Base-by-base conservation (phyloP, 2,888 invertebrate genomes). In the Trichopoda pennipes region DNA sequence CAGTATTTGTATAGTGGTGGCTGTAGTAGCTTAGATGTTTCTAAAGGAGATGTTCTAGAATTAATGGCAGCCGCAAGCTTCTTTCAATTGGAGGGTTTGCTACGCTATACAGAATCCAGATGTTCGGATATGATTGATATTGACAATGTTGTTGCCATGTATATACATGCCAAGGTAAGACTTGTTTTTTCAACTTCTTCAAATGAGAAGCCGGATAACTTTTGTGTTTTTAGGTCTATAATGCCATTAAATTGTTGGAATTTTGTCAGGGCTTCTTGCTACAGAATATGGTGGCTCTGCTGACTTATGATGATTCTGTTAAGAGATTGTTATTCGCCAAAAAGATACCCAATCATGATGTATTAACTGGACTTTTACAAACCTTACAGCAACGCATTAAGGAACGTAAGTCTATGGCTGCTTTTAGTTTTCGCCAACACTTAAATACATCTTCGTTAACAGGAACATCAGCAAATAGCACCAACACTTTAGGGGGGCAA, bases 201-300 rank as follows among this genome's bases (percentile, higher is more conserved):
- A 16, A 44, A 10, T 35, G 2, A 19, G 14, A 12, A 42, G 19
- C 4, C n/a, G 28, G 51, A 32, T 21, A 51, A 21, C 32, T 10
- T 17, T 3, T 8, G 3, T 14, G n/a, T 23, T 88, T 89, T 17
- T 87, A 96, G 96, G 96, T 97, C 19, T 97, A 97, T 89, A 96
- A 96, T 87, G 97, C 97, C 35, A 93, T 94, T 44, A 96, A 96
- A 90, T 92, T 97, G 49, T 91, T 97, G 87, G 97, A 97, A 91
- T 97, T 96, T 90, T 97, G 97, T 88, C 97, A 97, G 92, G 96
- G 96, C 68, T 97, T 97, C 90, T 92, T 97, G 32, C 93, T 97
- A 58, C 97, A 97, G 91, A 97, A 97, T 88, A 96, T 97, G 96
- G 96, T 97, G n/a, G 96, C 97, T n/a, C 92, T 97, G 32, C 92